Evolutionary conservation across 1,140 invertebrate genomes (phyloP).

Genomic region (Mesaphorura yosii): DNA sequence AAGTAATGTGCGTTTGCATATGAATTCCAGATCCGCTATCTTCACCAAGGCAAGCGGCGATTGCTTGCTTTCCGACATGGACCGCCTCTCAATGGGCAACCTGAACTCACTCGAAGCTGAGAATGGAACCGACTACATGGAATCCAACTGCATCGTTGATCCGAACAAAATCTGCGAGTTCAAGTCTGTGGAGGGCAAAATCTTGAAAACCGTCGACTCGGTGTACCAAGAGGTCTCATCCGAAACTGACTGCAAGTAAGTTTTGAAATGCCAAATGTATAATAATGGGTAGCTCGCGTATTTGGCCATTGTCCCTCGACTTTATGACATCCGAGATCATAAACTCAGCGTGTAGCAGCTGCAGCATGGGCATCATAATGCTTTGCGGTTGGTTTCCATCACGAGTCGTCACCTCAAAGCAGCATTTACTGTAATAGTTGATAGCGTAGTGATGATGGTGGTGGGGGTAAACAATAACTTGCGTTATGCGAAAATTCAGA

Average conservation of each 20-base stretch:
- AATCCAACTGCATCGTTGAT: conserved; percentile 67
- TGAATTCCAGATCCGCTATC: conserved; percentile 64
- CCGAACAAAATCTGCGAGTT: conserved; percentile 85
- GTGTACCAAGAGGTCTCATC: conserved; percentile 80
- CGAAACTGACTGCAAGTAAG: conserved; percentile 57
- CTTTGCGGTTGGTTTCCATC: too few relatives aligned
- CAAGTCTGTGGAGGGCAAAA: conserved; percentile 71
- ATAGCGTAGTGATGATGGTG: too few relatives aligned
- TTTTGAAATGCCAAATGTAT: not conserved
- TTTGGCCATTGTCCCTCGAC: too few relatives aligned
- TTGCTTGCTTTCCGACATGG: conserved; percentile 79
- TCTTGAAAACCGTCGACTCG: conserved; percentile 85
- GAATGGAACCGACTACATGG: conserved; percentile 60
- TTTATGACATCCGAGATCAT: too few relatives aligned
- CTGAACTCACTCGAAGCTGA: conserved; percentile 27
- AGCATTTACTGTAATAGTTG: too few relatives aligned
- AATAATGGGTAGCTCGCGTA: too few relatives aligned
- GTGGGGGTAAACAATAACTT: too few relatives aligned
- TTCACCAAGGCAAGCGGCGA: conserved; percentile 71
- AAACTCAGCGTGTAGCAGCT: too few relatives aligned
- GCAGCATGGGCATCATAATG: too few relatives aligned
- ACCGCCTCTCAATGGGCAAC: conserved; percentile 61
- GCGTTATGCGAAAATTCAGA: too few relatives aligned
- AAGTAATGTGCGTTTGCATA: not conserved
- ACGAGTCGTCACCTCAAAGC: too few relatives aligned